phyloP scores from a whole-genome alignment of 2,888 invertebrate species.

The Lepidochrysops patricia region DNA sequence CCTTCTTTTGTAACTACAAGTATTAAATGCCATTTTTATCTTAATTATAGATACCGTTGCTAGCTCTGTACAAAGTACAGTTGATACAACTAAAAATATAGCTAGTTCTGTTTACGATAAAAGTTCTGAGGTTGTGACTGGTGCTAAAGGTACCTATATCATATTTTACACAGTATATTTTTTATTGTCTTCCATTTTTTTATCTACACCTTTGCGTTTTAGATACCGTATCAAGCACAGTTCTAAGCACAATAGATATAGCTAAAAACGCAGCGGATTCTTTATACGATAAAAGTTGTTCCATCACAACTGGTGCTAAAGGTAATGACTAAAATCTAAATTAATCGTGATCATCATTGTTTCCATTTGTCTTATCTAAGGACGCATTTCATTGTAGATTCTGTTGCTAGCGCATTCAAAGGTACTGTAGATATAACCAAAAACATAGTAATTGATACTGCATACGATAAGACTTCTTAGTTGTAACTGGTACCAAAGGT shows the following conservation, averaged over 20 bases:
- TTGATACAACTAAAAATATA: constrained; percentile 43
- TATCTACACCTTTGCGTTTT: constrained; percentile 17
- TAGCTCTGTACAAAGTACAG: constrained; percentile 26
- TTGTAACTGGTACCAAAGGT: constrained; percentile 29
- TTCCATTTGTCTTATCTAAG: not conserved
- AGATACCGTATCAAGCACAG: constrained; percentile 32
- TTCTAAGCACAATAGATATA: constrained; percentile 31
- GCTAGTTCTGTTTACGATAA: constrained; percentile 42
- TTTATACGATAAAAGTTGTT: constrained; percentile 31
- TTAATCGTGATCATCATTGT: not conserved
- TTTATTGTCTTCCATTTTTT: constrained; percentile 2
- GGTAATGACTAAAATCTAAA: constrained; percentile 19
- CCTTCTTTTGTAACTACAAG: constrained; percentile 13
- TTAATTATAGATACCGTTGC: constrained; percentile 24
- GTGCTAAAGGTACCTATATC: constrained; percentile 32
- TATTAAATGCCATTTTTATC: not conserved
- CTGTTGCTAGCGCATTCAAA: constrained; percentile 29
- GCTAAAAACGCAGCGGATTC: constrained; percentile 33
- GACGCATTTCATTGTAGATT: constrained; percentile 20
- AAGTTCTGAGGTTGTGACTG: constrained; percentile 32
- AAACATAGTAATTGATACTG: constrained; percentile 29
- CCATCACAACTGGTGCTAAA: constrained; percentile 25
- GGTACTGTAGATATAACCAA: constrained; percentile 34
- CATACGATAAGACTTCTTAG: constrained; percentile 30
- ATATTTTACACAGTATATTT: no score